Evolutionary conservation across 2,888 invertebrate genomes (phyloP), one percentile per base, ranked within the genome.

Genomic region (Muscina levida): DNA sequence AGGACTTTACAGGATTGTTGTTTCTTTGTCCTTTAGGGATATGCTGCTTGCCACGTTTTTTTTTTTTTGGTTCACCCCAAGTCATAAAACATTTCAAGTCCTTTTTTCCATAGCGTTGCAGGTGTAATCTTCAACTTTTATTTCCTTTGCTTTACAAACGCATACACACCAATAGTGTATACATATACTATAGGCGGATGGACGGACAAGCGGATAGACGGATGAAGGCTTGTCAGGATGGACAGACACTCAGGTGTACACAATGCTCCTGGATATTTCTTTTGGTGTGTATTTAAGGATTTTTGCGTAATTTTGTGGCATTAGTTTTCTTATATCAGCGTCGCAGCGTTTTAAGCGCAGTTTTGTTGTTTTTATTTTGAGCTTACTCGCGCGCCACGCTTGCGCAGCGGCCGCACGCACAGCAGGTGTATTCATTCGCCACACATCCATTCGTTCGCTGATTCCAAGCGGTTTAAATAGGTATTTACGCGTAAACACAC

Each of bases 321-420:
- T 79, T 82, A 74, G 73, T 77, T 73, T 56, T 56, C 51, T 68
- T 48, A n/a, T 59, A 10, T 19, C 22, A 10, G 0, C 4, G 22
- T 22, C 39, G 42, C 39, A 62, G 15, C 39, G 37, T 5, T 48
- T 56, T 59, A 44, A 24, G 70, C 70, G 39, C 39, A 70, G 22
- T 24, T 56, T 53, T 10, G 22, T 31, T 56, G 62, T 76, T 48
- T 42, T 65, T 56, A 17, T 24, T 53, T 17, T 44, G 24, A 2
- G 19, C 17, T 24, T 66, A 62, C 37, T 67, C 74, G 73, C 81
- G 77, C 72, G 65, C 72, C 56, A 72, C 75, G 26, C 77, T 62
- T 81, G 77, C 26, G 48, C 68, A 15, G 59, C 75, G 81, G 82
- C 82, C 82, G 83, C 83, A 84, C 82, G 84, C 83, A 83, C 82